Percentiles rank a stretch among this genome's conserved stretches.
phyloP scores from a whole-genome alignment of 2,113 vertebrate species.

The Ammodytes marinus region DNA sequence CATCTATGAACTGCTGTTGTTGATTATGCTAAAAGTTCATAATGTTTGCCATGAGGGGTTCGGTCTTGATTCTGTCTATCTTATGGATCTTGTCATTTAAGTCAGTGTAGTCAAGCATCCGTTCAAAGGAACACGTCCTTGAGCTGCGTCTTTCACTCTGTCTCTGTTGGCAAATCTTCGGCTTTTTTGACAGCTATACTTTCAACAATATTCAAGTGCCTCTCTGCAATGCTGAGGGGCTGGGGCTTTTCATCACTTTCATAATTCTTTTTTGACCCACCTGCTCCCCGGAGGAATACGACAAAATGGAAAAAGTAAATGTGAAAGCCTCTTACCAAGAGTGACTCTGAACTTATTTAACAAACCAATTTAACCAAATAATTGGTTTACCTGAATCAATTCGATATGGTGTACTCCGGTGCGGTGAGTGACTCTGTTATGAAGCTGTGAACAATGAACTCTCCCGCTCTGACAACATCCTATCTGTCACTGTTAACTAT shows the following conservation, averaged over 20 bases:
- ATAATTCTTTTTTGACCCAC: slow-evolving; percentile 29
- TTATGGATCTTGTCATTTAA: slow-evolving; percentile 21
- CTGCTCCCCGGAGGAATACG: slow-evolving; percentile 5
- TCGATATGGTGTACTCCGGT: neutral
- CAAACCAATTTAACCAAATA: neutral
- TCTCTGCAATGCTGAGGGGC: slow-evolving; percentile 20
- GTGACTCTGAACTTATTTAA: slow-evolving; percentile 8
- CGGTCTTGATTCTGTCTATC: slow-evolving; percentile 15
- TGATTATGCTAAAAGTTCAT: slow-evolving; percentile 11
- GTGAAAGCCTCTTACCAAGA: neutral
- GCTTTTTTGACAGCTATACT: slow-evolving; percentile 47
- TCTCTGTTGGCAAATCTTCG: slow-evolving; percentile 37
- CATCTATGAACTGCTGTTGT: slow-evolving; percentile 12
- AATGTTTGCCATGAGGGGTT: neutral
- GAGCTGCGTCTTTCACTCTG: slow-evolving; percentile 24
- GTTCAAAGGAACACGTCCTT: slow-evolving; percentile 43
- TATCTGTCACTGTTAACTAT: slow-evolving; percentile 21
- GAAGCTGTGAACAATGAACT: neutral
- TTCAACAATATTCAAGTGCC: slow-evolving; percentile 32
- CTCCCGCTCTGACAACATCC: neutral
- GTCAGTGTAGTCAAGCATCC: slow-evolving; percentile 1
- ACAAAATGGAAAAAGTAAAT: neutral
- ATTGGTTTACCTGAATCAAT: neutral
- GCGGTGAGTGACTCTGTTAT: neutral
- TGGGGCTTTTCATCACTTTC: slow-evolving; percentile 49